These are phyloP conservation scores for Dermatemys mawii DNA, from an alignment of 2,113 vertebrate species.

Conservation along the genomic window DNA sequence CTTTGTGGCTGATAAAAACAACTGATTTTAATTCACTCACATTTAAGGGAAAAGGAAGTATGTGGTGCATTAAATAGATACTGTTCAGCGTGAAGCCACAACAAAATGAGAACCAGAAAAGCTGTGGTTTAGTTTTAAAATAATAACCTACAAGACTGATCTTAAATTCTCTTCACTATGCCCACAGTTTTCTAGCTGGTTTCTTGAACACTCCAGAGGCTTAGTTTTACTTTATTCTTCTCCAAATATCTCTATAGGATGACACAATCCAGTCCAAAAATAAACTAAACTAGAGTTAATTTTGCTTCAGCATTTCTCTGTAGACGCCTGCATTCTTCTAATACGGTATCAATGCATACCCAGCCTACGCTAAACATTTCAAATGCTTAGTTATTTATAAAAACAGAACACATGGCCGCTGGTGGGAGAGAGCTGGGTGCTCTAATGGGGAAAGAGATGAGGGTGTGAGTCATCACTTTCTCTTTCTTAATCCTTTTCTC, in stretches of 20 bases:
- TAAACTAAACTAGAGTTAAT: constrained; percentile 19
- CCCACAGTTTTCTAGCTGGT: not conserved
- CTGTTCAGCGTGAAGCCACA: not conserved
- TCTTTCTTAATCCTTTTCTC: constrained; percentile 43
- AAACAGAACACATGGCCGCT: constrained; percentile 35
- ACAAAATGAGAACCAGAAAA: not conserved
- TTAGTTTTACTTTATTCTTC: constrained; percentile 22
- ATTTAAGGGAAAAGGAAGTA: not conserved
- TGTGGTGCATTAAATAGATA: not conserved
- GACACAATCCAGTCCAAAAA: constrained; percentile 49
- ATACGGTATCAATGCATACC: constrained; percentile 36
- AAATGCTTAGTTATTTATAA: constrained; percentile 62
- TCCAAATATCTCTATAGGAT: constrained; percentile 23
- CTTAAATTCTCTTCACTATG: not conserved
- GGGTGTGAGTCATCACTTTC: constrained; percentile 51
- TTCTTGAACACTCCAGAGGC: not conserved
- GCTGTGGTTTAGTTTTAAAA: not conserved
- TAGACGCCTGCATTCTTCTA: constrained; percentile 43
- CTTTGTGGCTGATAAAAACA: not conserved
- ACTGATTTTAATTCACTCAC: not conserved
- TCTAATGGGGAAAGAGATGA: constrained; percentile 41
- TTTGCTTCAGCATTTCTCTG: constrained; percentile 53
- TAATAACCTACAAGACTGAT: not conserved
- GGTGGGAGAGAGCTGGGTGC: not conserved
- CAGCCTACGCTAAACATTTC: constrained; percentile 59